These are phyloP conservation scores for Chaenogobius annularis DNA, from an alignment of 2,113 vertebrate genomes.

Conservation along the genomic window DNA sequence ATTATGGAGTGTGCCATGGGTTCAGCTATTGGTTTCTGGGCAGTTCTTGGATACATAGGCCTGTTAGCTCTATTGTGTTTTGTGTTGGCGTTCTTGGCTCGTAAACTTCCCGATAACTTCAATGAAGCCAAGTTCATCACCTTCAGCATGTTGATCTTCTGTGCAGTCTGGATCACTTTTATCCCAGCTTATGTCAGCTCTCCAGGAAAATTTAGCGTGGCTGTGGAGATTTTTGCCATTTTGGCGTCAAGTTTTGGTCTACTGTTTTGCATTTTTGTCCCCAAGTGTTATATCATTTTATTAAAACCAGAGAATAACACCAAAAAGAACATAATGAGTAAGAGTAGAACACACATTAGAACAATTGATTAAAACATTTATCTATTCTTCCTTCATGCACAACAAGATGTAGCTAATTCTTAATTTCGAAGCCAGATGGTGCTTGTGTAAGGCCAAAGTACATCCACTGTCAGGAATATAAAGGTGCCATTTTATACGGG, in stretches of 20 bases:
- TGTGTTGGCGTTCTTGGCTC: constrained; percentile 72
- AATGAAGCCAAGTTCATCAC: constrained; percentile 81
- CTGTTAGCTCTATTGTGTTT: constrained; percentile 72
- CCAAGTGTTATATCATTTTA: constrained; percentile 76
- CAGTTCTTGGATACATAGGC: constrained; percentile 73
- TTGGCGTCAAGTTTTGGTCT: constrained; percentile 75
- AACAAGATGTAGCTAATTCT: neutral
- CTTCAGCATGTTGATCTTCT: constrained; percentile 81
- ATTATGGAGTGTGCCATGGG: constrained; percentile 71
- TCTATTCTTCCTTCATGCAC: neutral
- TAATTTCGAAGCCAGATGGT: too few species aligned
- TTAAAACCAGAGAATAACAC: constrained; percentile 73
- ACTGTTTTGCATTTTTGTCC: constrained; percentile 73
- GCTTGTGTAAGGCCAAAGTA: too few species aligned
- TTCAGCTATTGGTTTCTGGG: constrained; percentile 70
- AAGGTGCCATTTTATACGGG: too few species aligned
- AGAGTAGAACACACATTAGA: constrained; percentile 16
- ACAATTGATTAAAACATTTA: neutral
- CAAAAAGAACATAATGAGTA: constrained; percentile 70
- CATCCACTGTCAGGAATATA: too few species aligned
- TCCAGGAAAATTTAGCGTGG: constrained; percentile 77
- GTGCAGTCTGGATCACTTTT: constrained; percentile 77
- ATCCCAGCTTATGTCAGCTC: constrained; percentile 79
- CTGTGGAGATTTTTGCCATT: constrained; percentile 80
- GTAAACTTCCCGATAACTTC: constrained; percentile 76